Base-by-base conservation (phyloP, 2,797 vertebrate species). In the Urocyon cinereoargenteus region DNA sequence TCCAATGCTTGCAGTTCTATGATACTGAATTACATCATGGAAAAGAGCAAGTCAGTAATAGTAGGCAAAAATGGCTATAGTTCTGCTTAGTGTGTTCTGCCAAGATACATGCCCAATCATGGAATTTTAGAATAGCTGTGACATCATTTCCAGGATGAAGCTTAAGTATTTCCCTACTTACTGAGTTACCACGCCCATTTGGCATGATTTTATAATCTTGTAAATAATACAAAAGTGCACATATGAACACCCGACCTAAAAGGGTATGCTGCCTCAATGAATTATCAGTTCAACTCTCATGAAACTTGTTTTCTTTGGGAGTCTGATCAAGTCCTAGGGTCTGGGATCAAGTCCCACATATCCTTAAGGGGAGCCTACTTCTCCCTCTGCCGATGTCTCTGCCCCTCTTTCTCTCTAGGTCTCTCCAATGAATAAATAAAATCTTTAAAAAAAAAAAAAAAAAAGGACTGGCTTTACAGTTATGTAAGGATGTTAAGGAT, bases 111-210 rank as follows among this genome's bases (percentile, higher is more conserved):
- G 24, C 68, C 82, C 53, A 79, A 90, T 66, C 87, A 45, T 22
- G 10, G 85, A 96, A 94, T 85, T 96, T 91, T 66, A 92, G 10
- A 97, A 96, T 55, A 95, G 40, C 68, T 87, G 2, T 95, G 75
- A 95, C 55, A 84, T 82, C 86, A 97, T 79, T 73, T 85, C 89
- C 86, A 91, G 36, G 40, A 73, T 75, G 45, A 92, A 62, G 53
- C 88, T 87, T 90, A 95, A 91, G 18, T 72, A 87, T 26, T 97
- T 89, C 34, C 83, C 75, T 84, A 70, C 45, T 89, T 91, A 95
- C 1, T 90, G 66, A 83, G 78, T 82, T 94, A 90, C 81, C 21
- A 66, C 31, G 31, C 75, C 68, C 62, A 90, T 55, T 36, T 91
- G 77, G 57, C 85, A 93, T 3, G 15, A 66, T 51, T 82, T 92